Evolutionary conservation across 2,113 vertebrate genomes (phyloP).

Genomic region (Oryzias woworae): DNA sequence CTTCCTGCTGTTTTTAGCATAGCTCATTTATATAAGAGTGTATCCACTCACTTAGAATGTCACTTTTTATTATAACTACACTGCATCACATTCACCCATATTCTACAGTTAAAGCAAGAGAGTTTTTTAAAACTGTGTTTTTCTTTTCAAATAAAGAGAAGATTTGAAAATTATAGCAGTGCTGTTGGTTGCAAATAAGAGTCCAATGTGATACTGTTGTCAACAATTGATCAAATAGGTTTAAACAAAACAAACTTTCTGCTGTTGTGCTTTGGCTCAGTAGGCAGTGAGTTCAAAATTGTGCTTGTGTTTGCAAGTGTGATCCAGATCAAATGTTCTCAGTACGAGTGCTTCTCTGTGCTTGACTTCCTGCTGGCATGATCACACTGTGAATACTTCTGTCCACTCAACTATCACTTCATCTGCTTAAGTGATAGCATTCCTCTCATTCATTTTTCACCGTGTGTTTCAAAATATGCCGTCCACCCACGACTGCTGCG

Average conservation of each 20-base stretch:
- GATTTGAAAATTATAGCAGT: no score
- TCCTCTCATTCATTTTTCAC: conserved; percentile 24
- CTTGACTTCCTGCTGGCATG: conserved; percentile 29
- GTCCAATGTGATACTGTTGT: background rate
- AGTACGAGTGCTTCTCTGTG: conserved; percentile 26
- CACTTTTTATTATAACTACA: background rate
- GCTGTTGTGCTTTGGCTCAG: conserved; percentile 2
- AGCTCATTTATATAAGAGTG: conserved; percentile 19
- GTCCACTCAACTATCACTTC: conserved; percentile 40
- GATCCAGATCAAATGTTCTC: conserved; percentile 24
- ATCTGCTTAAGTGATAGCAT: conserved; percentile 41
- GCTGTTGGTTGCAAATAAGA: background rate
- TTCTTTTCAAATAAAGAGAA: no score
- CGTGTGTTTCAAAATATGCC: conserved; percentile 26
- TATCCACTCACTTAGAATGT: conserved; percentile 1
- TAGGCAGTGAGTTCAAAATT: background rate
- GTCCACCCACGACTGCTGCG: conserved; percentile 22
- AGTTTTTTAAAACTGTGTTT: no score
- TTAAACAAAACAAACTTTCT: background rate
- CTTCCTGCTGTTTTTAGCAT: no score
- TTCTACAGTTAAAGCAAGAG: no score
- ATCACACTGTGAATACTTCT: conserved; percentile 42
- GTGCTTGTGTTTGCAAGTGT: background rate
- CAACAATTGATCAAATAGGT: background rate
- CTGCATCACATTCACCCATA: conserved; percentile 2